A percentile compares a stretch with the other conserved stretches of the same genome.
These are phyloP conservation scores for Melanotaenia boesemani DNA, from an alignment of 2,797 vertebrate species.

Conservation along the genomic window DNA sequence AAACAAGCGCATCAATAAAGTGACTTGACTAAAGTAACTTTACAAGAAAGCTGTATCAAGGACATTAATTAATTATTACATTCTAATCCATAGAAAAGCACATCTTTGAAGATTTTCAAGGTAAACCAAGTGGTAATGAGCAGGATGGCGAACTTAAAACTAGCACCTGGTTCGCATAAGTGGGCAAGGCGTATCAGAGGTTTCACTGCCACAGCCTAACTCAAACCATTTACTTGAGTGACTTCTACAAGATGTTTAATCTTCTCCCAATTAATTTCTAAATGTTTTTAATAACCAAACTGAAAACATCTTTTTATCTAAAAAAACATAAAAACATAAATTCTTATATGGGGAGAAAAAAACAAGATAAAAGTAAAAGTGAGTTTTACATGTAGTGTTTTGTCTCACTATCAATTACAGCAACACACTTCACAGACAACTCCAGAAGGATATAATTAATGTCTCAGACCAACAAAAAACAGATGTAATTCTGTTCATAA, in stretches of 20 bases:
- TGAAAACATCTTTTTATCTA: neutral
- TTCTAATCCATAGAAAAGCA: neutral
- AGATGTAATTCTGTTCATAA: slow-evolving; percentile 79
- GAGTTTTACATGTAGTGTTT: slow-evolving; percentile 32
- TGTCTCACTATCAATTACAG: slow-evolving; percentile 54
- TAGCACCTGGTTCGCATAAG: neutral
- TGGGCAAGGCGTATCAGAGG: neutral
- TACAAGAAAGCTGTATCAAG: neutral
- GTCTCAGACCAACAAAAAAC: slow-evolving; percentile 76
- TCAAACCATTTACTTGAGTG: neutral
- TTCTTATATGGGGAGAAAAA: neutral
- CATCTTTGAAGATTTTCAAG: neutral
- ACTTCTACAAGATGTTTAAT: neutral
- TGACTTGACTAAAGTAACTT: neutral
- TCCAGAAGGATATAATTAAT: slow-evolving; percentile 74
- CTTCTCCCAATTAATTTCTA: neutral
- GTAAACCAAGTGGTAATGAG: neutral
- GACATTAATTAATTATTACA: neutral
- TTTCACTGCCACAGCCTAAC: neutral
- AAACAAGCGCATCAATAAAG: neutral
- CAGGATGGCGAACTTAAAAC: neutral
- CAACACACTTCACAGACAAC: slow-evolving; percentile 43
- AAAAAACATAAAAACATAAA: slow-evolving; percentile 2
- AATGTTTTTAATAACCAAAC: neutral
- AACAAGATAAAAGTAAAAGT: slow-evolving; percentile 23